Conservation (phyloP, 1,140 invertebrate species). For the Drosophila busckii region DNA sequence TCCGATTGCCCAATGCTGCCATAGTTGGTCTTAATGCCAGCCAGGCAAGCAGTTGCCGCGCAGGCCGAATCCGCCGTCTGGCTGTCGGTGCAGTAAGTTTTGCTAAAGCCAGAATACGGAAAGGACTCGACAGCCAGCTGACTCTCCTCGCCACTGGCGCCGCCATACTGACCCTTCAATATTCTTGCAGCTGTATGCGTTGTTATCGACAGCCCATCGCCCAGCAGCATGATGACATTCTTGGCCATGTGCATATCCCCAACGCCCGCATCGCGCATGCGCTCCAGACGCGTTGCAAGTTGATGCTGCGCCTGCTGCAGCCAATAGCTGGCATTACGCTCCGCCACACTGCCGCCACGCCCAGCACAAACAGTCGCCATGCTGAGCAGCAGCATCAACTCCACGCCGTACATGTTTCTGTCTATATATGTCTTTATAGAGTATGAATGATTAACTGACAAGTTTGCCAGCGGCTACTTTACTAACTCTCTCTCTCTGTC, state of each 20-base stretch:
- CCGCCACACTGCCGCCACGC: constrained; percentile 1
- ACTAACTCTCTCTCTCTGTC: neutral
- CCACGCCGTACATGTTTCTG: too few relatives aligned
- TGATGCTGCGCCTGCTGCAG: constrained; percentile 35
- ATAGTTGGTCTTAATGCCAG: constrained; percentile 86
- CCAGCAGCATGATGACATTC: constrained; percentile 87
- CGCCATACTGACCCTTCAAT: constrained; percentile 82
- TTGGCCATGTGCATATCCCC: constrained; percentile 79
- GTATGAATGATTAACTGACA: too few relatives aligned
- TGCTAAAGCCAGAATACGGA: constrained; percentile 85
- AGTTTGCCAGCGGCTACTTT: too few relatives aligned
- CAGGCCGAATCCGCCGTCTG: constrained; percentile 90
- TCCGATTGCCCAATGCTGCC: constrained; percentile 83
- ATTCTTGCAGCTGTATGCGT: constrained; percentile 85
- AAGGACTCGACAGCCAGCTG: constrained; percentile 88
- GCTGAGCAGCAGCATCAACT: neutral
- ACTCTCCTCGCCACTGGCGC: constrained; percentile 83
- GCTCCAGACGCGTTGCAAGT: constrained; percentile 30
- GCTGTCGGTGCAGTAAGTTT: constrained; percentile 84
- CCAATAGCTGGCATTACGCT: constrained; percentile 44
- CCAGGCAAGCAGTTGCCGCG: constrained; percentile 85
- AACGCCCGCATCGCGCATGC: neutral
- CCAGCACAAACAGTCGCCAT: neutral
- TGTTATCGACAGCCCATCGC: constrained; percentile 87
- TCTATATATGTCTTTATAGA: too few relatives aligned